Conservation (phyloP, 2,888 invertebrate genomes). For the Thysanoteuthis rhombus region DNA sequence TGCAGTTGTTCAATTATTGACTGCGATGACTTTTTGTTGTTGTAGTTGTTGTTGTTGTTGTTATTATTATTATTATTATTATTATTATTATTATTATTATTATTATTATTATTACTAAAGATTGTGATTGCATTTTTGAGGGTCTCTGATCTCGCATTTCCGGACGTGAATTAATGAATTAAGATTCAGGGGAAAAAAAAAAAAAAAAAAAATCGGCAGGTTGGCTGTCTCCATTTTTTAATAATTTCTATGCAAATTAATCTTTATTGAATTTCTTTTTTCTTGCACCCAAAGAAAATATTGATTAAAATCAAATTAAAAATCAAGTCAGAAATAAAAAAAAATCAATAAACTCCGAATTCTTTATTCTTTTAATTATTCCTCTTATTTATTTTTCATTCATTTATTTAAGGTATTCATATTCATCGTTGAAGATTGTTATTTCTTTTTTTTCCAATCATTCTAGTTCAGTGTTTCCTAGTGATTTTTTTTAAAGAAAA, state of each 20-base stretch:
- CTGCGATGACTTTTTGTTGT: too few species aligned
- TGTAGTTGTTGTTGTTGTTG: too few species aligned
- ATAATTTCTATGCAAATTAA: constrained; percentile 12
- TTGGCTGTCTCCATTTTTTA: not conserved
- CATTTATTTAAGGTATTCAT: not conserved
- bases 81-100: too few species aligned
- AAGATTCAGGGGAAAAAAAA: not conserved
- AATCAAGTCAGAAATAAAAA: not conserved
- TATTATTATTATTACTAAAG: too few species aligned
- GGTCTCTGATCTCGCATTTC: not conserved
- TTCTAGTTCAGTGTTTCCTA: not conserved
- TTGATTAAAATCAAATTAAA: not conserved
- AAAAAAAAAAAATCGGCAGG: not conserved
- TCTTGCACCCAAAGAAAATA: not conserved
- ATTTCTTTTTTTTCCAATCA: too few species aligned
- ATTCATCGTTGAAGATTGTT: not conserved
- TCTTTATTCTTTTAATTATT: not conserved
- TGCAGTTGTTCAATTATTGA: too few species aligned
- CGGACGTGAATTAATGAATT: not conserved
- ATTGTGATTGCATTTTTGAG: not conserved
- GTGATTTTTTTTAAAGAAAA: not conserved
- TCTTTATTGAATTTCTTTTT: not conserved
- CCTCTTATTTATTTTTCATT: not conserved
- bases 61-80: too few species aligned
- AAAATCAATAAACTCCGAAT: not conserved